Conservation (phyloP, 2,797 vertebrate genomes). For the Lepidocolaptes lacrymiger region DNA sequence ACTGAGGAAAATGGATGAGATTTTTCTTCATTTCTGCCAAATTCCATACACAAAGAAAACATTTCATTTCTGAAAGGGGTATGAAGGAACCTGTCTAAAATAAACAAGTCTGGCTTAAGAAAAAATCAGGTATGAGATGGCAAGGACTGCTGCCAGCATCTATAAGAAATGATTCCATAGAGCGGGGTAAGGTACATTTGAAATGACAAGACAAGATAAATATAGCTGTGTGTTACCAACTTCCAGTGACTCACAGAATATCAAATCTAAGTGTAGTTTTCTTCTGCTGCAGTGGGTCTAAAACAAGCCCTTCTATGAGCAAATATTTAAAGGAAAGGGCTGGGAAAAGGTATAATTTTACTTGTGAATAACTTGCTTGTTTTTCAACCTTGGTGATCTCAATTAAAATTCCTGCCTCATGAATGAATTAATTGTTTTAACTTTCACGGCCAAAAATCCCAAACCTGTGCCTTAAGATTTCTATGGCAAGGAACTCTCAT, state of each 20-base stretch:
- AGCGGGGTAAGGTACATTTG: constrained; percentile 22
- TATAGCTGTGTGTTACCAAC: constrained; percentile 25
- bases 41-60: constrained; percentile 53
- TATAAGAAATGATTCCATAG: constrained; percentile 29
- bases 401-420: constrained; percentile 51
- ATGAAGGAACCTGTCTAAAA: constrained; percentile 56
- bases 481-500: neutral
- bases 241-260: constrained; percentile 40
- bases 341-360: constrained; percentile 9
- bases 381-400: constrained; percentile 19
- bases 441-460: neutral
- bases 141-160: constrained; percentile 12
- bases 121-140: neutral
- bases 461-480: neutral
- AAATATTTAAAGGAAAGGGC: constrained; percentile 29
- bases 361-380: constrained; percentile 52
- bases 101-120: constrained; percentile 46
- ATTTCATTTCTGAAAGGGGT: constrained; percentile 50
- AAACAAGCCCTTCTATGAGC: constrained; percentile 21
- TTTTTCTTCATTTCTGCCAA: constrained; percentile 71
- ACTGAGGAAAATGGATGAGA: constrained; percentile 56
- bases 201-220: constrained; percentile 67
- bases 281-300: constrained; percentile 21
- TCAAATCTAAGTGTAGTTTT: constrained; percentile 22
- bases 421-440: constrained; percentile 63